phyloP scores from a whole-genome alignment of 2,888 invertebrate genomes.

The Mycalesis mineus region DNA sequence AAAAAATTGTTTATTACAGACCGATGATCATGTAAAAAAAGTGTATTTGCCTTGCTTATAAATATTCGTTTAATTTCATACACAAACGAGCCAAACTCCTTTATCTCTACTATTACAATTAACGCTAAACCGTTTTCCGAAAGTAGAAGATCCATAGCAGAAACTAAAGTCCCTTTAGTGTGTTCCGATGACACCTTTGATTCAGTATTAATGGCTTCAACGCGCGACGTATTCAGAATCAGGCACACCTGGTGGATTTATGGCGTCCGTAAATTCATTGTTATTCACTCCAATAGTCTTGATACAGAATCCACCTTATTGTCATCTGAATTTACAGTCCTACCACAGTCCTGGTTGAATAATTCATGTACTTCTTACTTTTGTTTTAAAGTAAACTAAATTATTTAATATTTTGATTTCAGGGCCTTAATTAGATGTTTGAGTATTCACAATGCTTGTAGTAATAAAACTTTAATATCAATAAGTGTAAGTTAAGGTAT shows the following conservation, averaged over 20 bases:
- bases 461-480: too few relatives aligned
- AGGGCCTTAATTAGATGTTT: too few relatives aligned
- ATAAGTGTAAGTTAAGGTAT: too few relatives aligned
- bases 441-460: too few relatives aligned
- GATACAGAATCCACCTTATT: conserved; percentile 45
- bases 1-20: too few relatives aligned
- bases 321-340: conserved; percentile 31
- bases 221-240: conserved; percentile 61
- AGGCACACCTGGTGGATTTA: conserved; percentile 67
- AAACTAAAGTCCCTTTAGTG: conserved; percentile 14
- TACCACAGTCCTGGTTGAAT: background rate
- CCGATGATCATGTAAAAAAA: too few relatives aligned
- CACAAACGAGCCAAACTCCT: too few relatives aligned
- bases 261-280: conserved; percentile 64
- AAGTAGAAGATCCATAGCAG: too few relatives aligned
- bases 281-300: conserved; percentile 60
- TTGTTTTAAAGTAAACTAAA: background rate
- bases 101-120: too few relatives aligned
- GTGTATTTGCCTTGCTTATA: too few relatives aligned
- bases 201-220: conserved; percentile 52
- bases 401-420: background rate
- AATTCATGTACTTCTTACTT: background rate
- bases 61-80: too few relatives aligned
- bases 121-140: too few relatives aligned
- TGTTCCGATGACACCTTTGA: conserved; percentile 22